Conservation (phyloP, 2,113 vertebrate species). For the Neogale vison region DNA sequence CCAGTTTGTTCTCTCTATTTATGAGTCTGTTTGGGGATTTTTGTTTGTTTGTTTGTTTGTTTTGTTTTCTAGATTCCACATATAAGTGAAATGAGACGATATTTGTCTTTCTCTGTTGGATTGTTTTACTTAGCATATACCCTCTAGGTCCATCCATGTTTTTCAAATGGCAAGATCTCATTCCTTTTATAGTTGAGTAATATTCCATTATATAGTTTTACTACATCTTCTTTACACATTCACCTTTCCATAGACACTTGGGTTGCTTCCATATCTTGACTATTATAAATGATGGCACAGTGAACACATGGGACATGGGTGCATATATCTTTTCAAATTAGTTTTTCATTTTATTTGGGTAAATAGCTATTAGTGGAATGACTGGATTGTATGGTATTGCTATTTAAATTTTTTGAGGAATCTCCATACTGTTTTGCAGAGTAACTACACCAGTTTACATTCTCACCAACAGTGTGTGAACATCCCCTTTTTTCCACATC, state of each 20-base stretch:
- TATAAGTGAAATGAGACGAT: neutral
- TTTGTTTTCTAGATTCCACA: neutral
- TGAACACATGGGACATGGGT: neutral
- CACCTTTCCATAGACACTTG: neutral
- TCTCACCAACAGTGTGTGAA: neutral
- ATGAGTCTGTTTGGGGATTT: neutral
- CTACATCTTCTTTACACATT: neutral
- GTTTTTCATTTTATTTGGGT: neutral
- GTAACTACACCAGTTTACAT: neutral
- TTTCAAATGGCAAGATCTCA: neutral
- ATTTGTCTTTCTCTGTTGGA: neutral
- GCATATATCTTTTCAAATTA: neutral
- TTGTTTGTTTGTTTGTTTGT: neutral
- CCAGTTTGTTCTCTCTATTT: neutral
- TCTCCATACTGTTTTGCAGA: neutral
- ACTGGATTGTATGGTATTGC: neutral
- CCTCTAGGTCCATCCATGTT: neutral
- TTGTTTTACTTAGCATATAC: neutral
- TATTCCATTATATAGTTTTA: neutral
- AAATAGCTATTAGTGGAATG: neutral
- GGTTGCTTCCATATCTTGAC: neutral
- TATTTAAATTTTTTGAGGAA: neutral
- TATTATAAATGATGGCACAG: neutral
- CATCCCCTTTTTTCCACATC: neutral
- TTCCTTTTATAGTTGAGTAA: neutral